Percentiles rank a stretch among this genome's conserved stretches.
Evolutionary conservation across 2,888 invertebrate genomes (phyloP).

Genomic region (Heliconius ethilla): DNA sequence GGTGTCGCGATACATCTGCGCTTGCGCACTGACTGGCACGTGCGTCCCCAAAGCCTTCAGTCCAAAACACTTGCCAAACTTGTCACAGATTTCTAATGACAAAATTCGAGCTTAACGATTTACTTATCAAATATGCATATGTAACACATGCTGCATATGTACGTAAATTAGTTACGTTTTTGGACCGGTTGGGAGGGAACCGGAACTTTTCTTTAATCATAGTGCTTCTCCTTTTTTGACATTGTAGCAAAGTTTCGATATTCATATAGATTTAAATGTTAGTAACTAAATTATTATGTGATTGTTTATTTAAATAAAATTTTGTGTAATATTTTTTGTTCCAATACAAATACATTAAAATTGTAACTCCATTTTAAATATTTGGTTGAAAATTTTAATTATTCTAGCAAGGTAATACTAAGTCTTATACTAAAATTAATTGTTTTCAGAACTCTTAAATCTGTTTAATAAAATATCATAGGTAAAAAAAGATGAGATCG

Average conservation of each 20-base stretch:
- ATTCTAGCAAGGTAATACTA: background rate
- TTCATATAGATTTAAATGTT: background rate
- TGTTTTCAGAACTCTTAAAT: too few relatives aligned
- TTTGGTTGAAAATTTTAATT: background rate
- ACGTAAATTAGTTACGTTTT: slow-evolving; percentile 37
- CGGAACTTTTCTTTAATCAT: slow-evolving; percentile 39
- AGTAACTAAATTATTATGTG: background rate
- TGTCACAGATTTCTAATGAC: slow-evolving; percentile 51
- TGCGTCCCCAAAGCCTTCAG: slow-evolving; percentile 66
- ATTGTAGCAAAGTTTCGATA: background rate
- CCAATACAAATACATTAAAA: background rate
- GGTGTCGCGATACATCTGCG: slow-evolving; percentile 80
- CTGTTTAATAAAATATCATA: too few relatives aligned
- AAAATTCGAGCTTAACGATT: slow-evolving; percentile 44
- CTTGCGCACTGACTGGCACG: slow-evolving; percentile 73
- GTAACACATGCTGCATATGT: slow-evolving; percentile 46
- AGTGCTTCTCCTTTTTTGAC: slow-evolving; percentile 29
- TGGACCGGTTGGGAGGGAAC: slow-evolving; percentile 40
- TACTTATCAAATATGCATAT: slow-evolving; percentile 46
- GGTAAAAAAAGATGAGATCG: too few relatives aligned
- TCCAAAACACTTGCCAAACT: slow-evolving; percentile 51
- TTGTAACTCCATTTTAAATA: background rate
- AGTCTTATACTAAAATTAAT: too few relatives aligned
- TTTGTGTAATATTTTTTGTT: background rate
- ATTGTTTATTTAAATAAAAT: background rate